Conservation (phyloP, 1,140 invertebrate genomes). For the Temnothorax curvispinosus region DNA sequence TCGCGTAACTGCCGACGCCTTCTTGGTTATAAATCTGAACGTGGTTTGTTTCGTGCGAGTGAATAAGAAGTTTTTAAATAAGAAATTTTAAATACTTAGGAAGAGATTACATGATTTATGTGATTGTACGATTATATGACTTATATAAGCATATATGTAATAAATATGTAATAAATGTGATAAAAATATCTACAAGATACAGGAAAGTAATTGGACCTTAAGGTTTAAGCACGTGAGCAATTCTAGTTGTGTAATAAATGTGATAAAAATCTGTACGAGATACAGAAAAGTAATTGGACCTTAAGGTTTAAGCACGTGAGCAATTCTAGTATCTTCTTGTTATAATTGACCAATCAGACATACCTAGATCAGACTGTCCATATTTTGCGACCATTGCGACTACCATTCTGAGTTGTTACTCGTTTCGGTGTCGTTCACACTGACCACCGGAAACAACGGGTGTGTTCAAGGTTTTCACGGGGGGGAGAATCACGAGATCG, state of each 20-base stretch:
- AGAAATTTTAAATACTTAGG: neutral
- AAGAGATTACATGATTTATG: neutral
- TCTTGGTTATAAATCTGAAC: neutral
- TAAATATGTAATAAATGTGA: neutral
- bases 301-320: neutral
- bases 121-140: neutral
- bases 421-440: conserved; percentile 59
- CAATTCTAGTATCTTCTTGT: neutral
- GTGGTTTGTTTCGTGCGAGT: neutral
- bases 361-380: conserved; percentile 77
- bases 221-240: neutral
- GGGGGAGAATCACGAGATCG: conserved; percentile 21
- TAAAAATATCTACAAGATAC: neutral
- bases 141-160: too few relatives aligned
- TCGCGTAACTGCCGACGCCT: neutral
- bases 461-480: neutral
- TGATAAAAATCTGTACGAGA: neutral
- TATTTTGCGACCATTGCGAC: conserved; percentile 79
- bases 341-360: conserved; percentile 36
- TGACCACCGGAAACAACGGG: conserved; percentile 8
- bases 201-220: neutral
- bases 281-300: neutral
- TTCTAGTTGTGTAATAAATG: neutral
- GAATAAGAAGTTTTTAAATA: neutral
- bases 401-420: conserved; percentile 73